Conservation (phyloP, 2,113 vertebrate species). For the Heterocephalus glaber region DNA sequence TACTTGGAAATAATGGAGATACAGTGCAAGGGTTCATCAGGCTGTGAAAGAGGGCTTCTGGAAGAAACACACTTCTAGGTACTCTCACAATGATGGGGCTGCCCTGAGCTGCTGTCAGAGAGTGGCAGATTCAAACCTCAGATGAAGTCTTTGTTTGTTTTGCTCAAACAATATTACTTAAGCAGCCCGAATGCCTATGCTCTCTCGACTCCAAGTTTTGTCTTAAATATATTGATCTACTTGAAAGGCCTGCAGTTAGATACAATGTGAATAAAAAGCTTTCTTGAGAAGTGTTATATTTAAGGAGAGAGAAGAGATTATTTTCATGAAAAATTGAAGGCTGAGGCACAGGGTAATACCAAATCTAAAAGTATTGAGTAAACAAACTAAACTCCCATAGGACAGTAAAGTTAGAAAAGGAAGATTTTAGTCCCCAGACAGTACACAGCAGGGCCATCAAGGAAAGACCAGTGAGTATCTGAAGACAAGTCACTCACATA, state of each 20-base stretch:
- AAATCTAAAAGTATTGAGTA: not conserved
- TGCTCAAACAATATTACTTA: not conserved
- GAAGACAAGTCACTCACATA: not conserved
- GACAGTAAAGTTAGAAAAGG: not conserved
- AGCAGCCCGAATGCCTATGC: not conserved
- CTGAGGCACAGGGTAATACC: not conserved
- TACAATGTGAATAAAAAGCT: not conserved
- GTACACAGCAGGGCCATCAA: not conserved
- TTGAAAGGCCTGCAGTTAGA: not conserved
- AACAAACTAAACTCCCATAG: not conserved
- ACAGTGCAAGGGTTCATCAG: not conserved
- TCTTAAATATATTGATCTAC: not conserved
- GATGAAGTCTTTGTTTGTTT: constrained; percentile 28
- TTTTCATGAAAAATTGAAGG: constrained; percentile 20
- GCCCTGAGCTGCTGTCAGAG: not conserved
- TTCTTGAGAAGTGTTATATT: not conserved
- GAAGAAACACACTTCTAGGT: not conserved
- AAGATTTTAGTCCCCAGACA: not conserved
- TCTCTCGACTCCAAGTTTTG: not conserved
- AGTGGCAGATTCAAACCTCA: not conserved
- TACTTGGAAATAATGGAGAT: constrained; percentile 26
- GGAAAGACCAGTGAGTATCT: not conserved
- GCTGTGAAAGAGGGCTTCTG: not conserved
- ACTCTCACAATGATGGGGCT: not conserved
- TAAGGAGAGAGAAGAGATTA: not conserved